phyloP scores from a whole-genome alignment of 1,140 invertebrate genomes.

The Telenomus remus region DNA sequence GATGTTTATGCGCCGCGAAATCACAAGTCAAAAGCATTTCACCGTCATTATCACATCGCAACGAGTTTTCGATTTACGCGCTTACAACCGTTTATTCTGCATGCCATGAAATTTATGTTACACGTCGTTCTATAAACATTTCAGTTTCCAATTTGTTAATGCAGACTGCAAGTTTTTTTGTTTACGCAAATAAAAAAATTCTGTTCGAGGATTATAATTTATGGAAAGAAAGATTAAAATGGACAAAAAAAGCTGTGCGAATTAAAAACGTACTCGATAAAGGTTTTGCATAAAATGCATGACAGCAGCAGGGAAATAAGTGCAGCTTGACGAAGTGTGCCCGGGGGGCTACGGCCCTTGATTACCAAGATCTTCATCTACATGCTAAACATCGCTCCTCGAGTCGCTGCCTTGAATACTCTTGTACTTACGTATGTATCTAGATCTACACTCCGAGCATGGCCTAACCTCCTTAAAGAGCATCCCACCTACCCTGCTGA shows the following conservation, averaged over 20 bases:
- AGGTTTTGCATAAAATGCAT: constrained; percentile 44
- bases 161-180: no score
- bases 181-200: no score
- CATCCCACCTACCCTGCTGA: constrained; percentile 36
- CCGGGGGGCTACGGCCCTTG: constrained; percentile 70
- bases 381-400: constrained; percentile 74
- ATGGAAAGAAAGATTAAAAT: no score
- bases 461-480: constrained; percentile 55
- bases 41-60: no score
- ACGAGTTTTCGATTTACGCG: no score
- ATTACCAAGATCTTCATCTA: constrained; percentile 76
- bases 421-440: constrained; percentile 75
- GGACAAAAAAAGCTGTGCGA: constrained; percentile 12
- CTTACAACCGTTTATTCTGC: no score
- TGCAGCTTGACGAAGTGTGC: constrained; percentile 72
- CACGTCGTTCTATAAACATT: no score
- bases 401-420: constrained; percentile 69
- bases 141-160: no score
- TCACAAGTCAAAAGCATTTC: no score
- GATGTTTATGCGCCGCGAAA: no score
- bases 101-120: no score
- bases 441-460: constrained; percentile 64
- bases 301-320: constrained; percentile 65
- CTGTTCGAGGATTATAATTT: no score
- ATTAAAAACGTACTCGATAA: constrained; percentile 33